These are phyloP conservation scores for Lysandra bellargus DNA, from an alignment of 2,888 invertebrate species.

Conservation along the genomic window DNA sequence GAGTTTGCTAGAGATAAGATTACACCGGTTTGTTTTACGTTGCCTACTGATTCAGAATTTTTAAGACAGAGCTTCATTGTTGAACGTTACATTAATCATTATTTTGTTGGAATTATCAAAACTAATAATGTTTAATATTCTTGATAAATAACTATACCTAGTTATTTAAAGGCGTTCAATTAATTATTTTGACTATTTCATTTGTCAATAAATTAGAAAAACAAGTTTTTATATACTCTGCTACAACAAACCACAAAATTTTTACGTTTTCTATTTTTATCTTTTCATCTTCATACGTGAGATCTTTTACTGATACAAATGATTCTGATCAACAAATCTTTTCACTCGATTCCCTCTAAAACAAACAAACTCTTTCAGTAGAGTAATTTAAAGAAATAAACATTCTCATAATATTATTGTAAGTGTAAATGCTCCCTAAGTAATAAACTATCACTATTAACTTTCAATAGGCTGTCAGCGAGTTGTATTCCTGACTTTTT, in stretches of 20 bases:
- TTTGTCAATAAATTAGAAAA: too few species aligned
- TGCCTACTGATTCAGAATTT: slow-evolving; percentile 73
- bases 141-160: background rate
- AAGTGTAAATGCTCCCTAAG: slow-evolving; percentile 53
- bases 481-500: slow-evolving; percentile 63
- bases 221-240: too few species aligned
- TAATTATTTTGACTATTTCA: too few species aligned
- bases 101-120: slow-evolving; percentile 38
- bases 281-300: background rate
- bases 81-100: slow-evolving; percentile 54
- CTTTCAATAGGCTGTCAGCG: slow-evolving; percentile 72
- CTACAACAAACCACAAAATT: too few species aligned
- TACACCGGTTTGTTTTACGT: slow-evolving; percentile 74
- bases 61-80: slow-evolving; percentile 74
- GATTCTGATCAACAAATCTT: background rate
- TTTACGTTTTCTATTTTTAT: background rate
- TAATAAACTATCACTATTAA: slow-evolving; percentile 71
- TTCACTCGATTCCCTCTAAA: background rate
- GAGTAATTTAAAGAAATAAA: slow-evolving; percentile 63
- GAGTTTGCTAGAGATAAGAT: slow-evolving; percentile 78
- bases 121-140: background rate
- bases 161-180: background rate
- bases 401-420: slow-evolving; percentile 67
- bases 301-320: background rate
- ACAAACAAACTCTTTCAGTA: background rate